Conservation (phyloP, 2,888 invertebrate genomes). For the Chydorus sphaericus region DNA sequence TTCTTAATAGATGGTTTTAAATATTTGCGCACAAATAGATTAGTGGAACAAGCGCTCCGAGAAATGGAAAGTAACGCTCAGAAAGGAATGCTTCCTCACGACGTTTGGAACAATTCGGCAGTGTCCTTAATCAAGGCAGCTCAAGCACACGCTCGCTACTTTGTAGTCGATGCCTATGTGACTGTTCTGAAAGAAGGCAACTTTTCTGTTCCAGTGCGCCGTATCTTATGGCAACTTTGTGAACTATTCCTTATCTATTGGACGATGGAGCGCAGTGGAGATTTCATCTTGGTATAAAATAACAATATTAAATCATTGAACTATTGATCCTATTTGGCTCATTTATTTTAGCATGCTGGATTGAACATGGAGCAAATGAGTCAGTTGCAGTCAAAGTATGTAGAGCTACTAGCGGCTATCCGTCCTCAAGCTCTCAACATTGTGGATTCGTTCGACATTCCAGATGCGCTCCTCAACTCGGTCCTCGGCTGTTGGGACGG, state of each 20-base stretch:
- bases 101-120: conserved; percentile 77
- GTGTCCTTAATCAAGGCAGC: conserved; percentile 69
- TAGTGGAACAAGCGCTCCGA: not conserved
- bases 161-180: conserved; percentile 16
- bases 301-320: too few species aligned
- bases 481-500: conserved; percentile 70
- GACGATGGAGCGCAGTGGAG: conserved; percentile 56
- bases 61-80: conserved; percentile 13
- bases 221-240: conserved; percentile 51
- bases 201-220: conserved; percentile 43
- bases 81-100: conserved; percentile 50
- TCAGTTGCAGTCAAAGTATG: conserved; percentile 50
- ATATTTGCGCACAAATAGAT: not conserved
- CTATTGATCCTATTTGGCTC: conserved; percentile 12
- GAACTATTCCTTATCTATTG: conserved; percentile 65
- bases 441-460: conserved; percentile 79
- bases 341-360: conserved; percentile 39
- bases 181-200: conserved; percentile 14
- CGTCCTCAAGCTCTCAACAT: conserved; percentile 78
- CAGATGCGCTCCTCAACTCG: conserved; percentile 53
- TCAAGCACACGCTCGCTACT: conserved; percentile 42
- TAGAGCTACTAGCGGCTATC: conserved; percentile 49
- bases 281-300: conserved; percentile 64
- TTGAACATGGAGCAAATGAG: conserved; percentile 29
- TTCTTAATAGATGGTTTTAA: not conserved